Base-by-base conservation (phyloP, 2,113 vertebrate genomes). In the Tetraodon nigroviridis region DNA sequence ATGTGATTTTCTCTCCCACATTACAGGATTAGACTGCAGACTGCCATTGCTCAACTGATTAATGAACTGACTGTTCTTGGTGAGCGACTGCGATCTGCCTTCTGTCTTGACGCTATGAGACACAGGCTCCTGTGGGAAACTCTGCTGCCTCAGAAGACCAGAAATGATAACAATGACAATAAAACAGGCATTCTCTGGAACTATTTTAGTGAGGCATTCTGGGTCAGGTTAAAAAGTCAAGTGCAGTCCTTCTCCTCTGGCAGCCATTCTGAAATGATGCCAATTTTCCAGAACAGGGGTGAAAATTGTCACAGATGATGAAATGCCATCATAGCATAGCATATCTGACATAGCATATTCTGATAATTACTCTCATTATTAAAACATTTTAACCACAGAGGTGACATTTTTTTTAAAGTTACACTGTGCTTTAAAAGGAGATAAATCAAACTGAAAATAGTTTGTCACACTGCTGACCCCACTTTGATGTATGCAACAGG, bases 141-240 rank as follows among this genome's bases (percentile, higher is more conserved):
- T 60, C 20, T 47, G 15, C 27, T 18, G 19, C 49, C 56, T 49
- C 41, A 40, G 0, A 48, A 12, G 20, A 45, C 32, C 46, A 40
- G 18, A 32, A 51, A 47, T 65, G 37, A 53, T 37, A 61, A 51
- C 53, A 18, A 13, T 21, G 60, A 62, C 60, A 62, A 46, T 6
- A 52, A 48, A 44, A 58, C 54, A 69, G 57, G 65, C 64, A 12
- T 37, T 11, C 32, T 37, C 32, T 37, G 32, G 32, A 37, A 8
- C 11, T 10, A 11, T 37, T 37, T 2, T 11, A 37, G 32, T 37
- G 32, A 37, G 32, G 3, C 11, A 37, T 7, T 10, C 11, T 3
- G 32, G 32, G 32, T 11, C 11, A 12, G 32, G 8, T 37, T 8
- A 12, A 8, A 37, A 37, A 37, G 32, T 32, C 6, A 32, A 32